Evolutionary conservation across 2,113 vertebrate species (phyloP), one percentile per base, ranked within the genome.

Genomic region (Callionymus lyra): DNA sequence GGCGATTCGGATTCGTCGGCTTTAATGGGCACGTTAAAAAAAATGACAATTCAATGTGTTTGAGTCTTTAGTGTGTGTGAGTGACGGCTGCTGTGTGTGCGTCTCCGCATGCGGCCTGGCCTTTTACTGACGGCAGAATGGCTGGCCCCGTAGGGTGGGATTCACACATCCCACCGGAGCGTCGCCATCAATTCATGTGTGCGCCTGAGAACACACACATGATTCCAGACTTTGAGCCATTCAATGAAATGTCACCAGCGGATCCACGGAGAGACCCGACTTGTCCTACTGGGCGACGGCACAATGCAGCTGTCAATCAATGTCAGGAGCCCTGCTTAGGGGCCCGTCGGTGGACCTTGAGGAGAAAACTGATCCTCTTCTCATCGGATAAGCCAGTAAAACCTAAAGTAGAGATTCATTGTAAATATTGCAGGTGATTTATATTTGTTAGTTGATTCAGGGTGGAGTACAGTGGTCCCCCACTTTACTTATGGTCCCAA

Each of bases 281-380:
- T 32, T 36, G 41, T 63, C 72, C 47, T 37, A 69, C 61, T 27
- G 63, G 68, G 69, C 41, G 56, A 43, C 12, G 43, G 63, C 32
- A 79, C 76, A 72, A 74, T 68, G 41, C 43, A 21, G 50, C 36
- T 69, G 68, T 78, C 79, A 74, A 54, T 76, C 74, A 77, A 4
- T 1, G 38, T 60, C 56, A 51, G 12, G 47, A n/a, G 41, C 1
- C 38, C 50, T 50, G 53, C 48, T 42, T 59, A 47, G 59, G 56
- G 34, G 41, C 42, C 44, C 33, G 14, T 49, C 63, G 50, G 34
- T 53, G 53, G 52, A 51, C 51, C 49, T 35, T 63, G 47, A 34
- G 48, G 53, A 16, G 21, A 27, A 27, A 27, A 27, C 21, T 27
- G 21, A 27, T 27, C 4, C 21, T 27, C 21, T 27, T 27, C 21